These are phyloP conservation scores for Chrysolophus pictus DNA, from an alignment of 2,797 vertebrate species.

Conservation along the genomic window DNA sequence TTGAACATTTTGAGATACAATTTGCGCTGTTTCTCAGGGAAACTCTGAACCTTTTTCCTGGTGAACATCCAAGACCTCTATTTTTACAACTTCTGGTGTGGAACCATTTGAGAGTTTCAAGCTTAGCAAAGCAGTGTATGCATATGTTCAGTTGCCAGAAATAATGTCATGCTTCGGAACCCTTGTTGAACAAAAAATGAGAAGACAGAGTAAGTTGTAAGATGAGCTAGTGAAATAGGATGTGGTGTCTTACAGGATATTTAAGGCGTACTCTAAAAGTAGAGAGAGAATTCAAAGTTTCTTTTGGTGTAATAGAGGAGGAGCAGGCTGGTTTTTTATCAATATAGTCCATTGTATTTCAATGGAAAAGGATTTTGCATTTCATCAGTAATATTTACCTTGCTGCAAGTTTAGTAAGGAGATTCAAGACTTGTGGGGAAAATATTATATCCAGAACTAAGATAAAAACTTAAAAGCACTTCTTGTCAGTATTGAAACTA, in stretches of 20 bases:
- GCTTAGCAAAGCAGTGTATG: not conserved
- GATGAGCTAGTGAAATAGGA: not conserved
- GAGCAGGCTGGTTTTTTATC: not conserved
- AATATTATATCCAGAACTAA: not conserved
- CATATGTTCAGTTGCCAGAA: not conserved
- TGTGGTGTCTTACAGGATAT: not conserved
- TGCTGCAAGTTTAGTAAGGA: not conserved
- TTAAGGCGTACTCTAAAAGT: not conserved
- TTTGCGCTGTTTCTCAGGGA: not conserved
- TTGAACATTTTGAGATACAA: not conserved
- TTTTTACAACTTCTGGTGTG: not conserved
- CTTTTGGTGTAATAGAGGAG: not conserved
- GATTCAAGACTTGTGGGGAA: not conserved
- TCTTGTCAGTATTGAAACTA: not conserved
- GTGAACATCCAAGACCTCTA: not conserved
- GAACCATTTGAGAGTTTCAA: not conserved
- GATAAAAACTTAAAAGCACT: not conserved
- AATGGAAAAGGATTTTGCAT: not conserved
- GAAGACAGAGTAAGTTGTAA: not conserved
- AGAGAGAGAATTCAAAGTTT: not conserved
- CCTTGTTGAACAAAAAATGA: not conserved
- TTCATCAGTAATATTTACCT: not conserved
- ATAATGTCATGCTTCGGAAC: fast-evolving
- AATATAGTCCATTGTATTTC: not conserved
- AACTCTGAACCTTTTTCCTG: not conserved